Conservation (phyloP, 2,797 vertebrate genomes). For the Brotula barbata region DNA sequence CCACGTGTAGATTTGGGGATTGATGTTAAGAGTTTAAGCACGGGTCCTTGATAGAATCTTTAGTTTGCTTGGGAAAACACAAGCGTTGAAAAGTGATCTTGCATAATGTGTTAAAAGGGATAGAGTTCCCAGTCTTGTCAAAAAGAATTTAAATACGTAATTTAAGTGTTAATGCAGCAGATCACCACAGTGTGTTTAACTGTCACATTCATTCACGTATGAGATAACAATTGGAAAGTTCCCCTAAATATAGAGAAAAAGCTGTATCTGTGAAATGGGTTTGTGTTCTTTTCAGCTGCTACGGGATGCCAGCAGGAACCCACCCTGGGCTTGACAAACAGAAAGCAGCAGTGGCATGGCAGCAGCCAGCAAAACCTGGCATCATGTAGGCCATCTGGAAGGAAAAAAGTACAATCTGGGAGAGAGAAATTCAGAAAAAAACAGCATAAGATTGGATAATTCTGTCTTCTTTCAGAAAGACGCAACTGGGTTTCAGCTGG, state of each 20-base stretch:
- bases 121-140: not conserved
- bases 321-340: constrained; percentile 53
- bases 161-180: not conserved
- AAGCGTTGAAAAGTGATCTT: too few species aligned
- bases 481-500: constrained; percentile 10
- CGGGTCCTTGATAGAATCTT: too few species aligned
- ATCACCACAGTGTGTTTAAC: not conserved
- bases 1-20: too few species aligned
- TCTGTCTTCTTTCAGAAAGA: constrained; percentile 6
- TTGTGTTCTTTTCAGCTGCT: constrained; percentile 34
- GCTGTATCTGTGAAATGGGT: constrained; percentile 5
- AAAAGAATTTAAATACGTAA: not conserved
- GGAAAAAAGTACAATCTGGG: constrained; percentile 15
- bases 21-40: too few species aligned
- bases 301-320: constrained; percentile 62
- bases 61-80: too few species aligned
- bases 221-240: constrained; percentile 8
- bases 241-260: constrained; percentile 13
- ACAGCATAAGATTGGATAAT: constrained; percentile 8
- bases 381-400: constrained; percentile 22
- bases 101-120: not conserved
- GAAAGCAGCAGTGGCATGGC: constrained; percentile 59
- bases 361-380: constrained; percentile 47
- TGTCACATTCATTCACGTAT: not conserved
- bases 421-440: constrained; percentile 21